Percentiles rank a stretch among this genome's conserved stretches.
Conservation (phyloP, 2,797 vertebrate species). For the Cichlasoma orientale region DNA sequence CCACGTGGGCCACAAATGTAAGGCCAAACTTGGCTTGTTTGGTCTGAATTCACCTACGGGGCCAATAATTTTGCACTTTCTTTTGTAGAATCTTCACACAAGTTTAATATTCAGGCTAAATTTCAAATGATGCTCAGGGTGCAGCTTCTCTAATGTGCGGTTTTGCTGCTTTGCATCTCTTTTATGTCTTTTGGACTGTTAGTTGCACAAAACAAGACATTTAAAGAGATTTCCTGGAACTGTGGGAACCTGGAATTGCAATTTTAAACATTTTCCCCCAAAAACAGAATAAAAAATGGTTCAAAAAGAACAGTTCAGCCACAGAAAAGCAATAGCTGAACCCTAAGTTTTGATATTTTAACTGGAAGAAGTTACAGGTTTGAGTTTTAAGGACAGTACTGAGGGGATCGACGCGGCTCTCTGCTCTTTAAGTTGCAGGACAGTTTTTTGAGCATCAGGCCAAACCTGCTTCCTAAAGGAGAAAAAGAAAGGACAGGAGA, state of each 20-base stretch:
- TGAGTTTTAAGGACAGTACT: slow-evolving; percentile 25
- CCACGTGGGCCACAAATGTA: background rate
- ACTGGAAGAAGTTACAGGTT: slow-evolving; percentile 4
- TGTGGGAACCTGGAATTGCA: background rate
- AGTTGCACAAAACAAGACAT: background rate
- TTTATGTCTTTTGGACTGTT: background rate
- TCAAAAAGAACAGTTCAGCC: background rate
- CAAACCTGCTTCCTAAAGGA: slow-evolving; percentile 43
- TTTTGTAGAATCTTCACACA: background rate
- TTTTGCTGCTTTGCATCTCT: background rate
- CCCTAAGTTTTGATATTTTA: background rate
- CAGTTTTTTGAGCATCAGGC: slow-evolving; percentile 14
- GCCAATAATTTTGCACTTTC: background rate
- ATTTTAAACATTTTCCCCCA: background rate
- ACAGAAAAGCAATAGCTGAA: background rate
- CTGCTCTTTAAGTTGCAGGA: slow-evolving; percentile 35
- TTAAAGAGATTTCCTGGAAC: background rate
- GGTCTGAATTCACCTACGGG: rapidly evolving
- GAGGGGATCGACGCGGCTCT: background rate
- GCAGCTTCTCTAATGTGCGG: background rate
- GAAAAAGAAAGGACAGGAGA: slow-evolving; percentile 54
- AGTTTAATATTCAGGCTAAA: background rate
- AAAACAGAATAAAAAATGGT: background rate
- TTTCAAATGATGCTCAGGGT: background rate
- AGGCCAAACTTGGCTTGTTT: background rate